Base-by-base conservation (phyloP, 2,797 vertebrate genomes). In the Allobates femoralis region DNA sequence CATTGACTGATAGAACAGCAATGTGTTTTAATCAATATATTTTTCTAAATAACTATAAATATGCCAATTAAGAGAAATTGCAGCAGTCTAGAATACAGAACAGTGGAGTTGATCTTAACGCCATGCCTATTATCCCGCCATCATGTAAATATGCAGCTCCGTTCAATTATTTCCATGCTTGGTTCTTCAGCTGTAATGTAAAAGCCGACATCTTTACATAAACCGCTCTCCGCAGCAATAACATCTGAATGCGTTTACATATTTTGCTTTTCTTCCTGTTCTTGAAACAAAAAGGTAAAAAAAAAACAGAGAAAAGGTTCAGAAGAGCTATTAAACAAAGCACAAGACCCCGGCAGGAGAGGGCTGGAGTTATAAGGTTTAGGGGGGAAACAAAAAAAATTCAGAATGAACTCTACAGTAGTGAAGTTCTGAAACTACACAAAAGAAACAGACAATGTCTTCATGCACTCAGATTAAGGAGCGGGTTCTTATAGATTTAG, bases 121-220 rank as follows among this genome's bases (percentile, higher is more conserved):
- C 30, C 34, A 37, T 41, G 67, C 34, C 50, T 81, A 53, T 67
- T 53, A 64, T 28, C 23, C 79, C 50, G 53, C 41, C 62, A 67
- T 53, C 30, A 50, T 56, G 60, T 55, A 50, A 83, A 83, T 74
- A 74, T 83, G 53, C 55, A 58, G 69, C 53, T 60, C 50, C 18
- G 23, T 21, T 74, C 81, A 83, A 75, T 83, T 83, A 83, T 75
- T 75, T 83, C 69, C 81, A 83, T 83, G 81, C 69, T 60, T 83
- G 66, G 51, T 37, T 83, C 28, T 71, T n/a, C 81, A 41, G 19
- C 81, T 46, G 69, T 71, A 74, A 74, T 83, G 55, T 62, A 30
- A 83, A 83, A 75, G 16, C 81, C 15, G 75, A 60, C 53, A 37
- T 60, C 32, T 74, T 37, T 74, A 58, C 69, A 83, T 83, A 75